phyloP scores from a whole-genome alignment of 2,888 invertebrate species.

The Eristalis arbustorum region DNA sequence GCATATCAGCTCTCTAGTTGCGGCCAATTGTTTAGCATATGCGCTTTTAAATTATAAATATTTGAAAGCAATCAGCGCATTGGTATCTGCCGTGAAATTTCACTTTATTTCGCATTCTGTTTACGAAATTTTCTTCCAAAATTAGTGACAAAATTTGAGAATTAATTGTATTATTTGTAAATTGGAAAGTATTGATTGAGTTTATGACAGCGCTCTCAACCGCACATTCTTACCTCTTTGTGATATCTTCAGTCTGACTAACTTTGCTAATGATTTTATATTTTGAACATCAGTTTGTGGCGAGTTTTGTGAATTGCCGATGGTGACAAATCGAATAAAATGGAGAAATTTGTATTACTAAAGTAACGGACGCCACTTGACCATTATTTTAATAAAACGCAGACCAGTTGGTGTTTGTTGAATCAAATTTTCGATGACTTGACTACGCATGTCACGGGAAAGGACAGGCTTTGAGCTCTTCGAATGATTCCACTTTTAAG shows the following conservation, averaged over 20 bases:
- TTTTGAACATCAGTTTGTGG: too few relatives aligned
- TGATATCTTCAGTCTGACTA: not conserved
- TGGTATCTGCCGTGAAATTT: not conserved
- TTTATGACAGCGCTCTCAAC: not conserved
- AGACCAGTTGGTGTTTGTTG: too few relatives aligned
- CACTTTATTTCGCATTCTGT: not conserved
- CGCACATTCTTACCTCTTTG: not conserved
- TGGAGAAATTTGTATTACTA: too few relatives aligned
- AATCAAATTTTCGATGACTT: too few relatives aligned
- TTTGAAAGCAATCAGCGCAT: not conserved
- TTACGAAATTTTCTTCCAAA: not conserved
- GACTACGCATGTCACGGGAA: too few relatives aligned
- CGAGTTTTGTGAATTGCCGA: too few relatives aligned
- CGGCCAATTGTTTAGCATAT: not conserved
- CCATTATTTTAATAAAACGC: too few relatives aligned
- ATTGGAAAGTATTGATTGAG: not conserved
- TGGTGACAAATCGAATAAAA: too few relatives aligned
- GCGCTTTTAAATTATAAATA: not conserved
- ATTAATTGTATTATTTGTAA: not conserved
- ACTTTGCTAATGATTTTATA: not conserved
- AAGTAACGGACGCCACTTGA: too few relatives aligned
- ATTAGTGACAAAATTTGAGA: not conserved
- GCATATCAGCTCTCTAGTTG: not conserved
- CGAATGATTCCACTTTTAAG: too few relatives aligned
- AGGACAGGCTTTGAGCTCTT: too few relatives aligned